phyloP scores from a whole-genome alignment of 2,888 invertebrate genomes.

The Alitta virens region DNA sequence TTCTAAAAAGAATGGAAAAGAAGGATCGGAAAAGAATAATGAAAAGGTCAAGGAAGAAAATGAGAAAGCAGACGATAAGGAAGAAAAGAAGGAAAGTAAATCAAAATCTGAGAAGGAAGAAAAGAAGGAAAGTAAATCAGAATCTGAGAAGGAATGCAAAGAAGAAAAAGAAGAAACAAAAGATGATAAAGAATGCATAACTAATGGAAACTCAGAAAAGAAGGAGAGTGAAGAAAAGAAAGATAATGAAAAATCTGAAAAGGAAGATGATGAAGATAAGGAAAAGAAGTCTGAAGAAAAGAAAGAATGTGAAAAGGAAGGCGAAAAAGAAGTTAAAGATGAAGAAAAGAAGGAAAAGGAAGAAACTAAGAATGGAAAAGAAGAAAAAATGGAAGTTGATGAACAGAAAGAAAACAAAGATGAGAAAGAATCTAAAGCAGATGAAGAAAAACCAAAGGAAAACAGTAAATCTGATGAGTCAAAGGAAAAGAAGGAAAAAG shows the following conservation, averaged over 20 bases:
- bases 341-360: conserved; percentile 3
- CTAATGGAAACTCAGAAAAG: background rate
- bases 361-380: background rate
- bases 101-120: background rate
- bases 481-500: conserved; percentile 1
- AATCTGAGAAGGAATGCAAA: background rate
- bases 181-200: background rate
- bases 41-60: background rate
- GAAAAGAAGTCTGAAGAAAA: conserved; percentile 5
- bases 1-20: background rate
- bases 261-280: background rate
- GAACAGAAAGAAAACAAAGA: conserved; percentile 3
- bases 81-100: conserved; percentile 1
- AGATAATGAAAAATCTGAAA: background rate
- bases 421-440: background rate
- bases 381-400: background rate
- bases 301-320: conserved; percentile 9
- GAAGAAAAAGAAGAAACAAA: background rate
- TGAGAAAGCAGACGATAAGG: background rate
- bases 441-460: conserved; percentile 1
- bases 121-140: background rate
- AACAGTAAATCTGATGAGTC: background rate
- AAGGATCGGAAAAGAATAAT: background rate
- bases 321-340: background rate
- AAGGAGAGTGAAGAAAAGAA: background rate